Conservation (phyloP, 1,140 invertebrate species). For the Meteorus sp. region DNA sequence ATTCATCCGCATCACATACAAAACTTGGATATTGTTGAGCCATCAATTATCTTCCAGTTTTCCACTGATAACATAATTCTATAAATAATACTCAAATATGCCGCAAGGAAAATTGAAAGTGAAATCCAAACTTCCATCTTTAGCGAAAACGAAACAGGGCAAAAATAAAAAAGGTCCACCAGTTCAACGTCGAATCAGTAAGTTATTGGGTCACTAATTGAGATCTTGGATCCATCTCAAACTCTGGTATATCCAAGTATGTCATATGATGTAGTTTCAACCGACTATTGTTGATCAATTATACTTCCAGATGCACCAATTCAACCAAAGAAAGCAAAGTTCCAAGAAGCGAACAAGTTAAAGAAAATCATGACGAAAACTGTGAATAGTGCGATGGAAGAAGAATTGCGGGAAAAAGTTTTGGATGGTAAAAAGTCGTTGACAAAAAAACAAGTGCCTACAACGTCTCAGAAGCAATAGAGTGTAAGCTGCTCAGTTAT, state of each 20-base stretch:
- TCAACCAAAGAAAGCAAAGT: conserved; percentile 64
- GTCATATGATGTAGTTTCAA: not conserved
- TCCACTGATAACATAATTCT: no score
- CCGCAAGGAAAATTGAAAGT: conserved; percentile 66
- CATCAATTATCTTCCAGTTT: no score
- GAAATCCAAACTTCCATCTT: conserved; percentile 43
- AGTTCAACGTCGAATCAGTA: conserved; percentile 60
- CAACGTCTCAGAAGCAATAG: conserved; percentile 13
- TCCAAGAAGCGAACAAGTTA: conserved; percentile 63
- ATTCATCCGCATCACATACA: no score
- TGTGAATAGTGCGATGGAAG: conserved; percentile 65
- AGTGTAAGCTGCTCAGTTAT: conserved; percentile 2
- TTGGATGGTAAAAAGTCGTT: conserved; percentile 56
- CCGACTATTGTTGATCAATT: not conserved
- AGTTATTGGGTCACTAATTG: conserved; percentile 31
- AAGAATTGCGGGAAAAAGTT: conserved; percentile 63
- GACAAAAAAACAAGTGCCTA: conserved; percentile 36
- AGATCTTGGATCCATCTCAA: not conserved
- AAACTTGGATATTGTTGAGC: no score
- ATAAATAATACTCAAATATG: conserved; percentile 56
- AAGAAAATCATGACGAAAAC: conserved; percentile 66
- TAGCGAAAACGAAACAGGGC: not conserved
- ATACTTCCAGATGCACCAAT: conserved; percentile 62
- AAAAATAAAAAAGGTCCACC: conserved; percentile 49
- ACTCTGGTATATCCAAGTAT: conserved; percentile 1